Base-by-base conservation (phyloP, 2,888 invertebrate species). In the Escarpia spicata region DNA sequence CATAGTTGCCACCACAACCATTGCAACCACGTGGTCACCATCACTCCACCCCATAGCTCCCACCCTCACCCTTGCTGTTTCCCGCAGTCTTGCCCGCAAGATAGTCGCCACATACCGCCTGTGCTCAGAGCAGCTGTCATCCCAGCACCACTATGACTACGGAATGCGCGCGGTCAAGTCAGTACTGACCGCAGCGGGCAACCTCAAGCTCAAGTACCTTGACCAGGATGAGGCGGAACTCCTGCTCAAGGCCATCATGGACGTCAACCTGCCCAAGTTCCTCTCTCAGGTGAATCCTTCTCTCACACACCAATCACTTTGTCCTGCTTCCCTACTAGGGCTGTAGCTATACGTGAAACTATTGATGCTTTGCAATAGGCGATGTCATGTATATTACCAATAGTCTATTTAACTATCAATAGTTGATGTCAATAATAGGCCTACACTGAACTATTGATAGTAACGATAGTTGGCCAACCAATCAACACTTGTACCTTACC, bases 161-260 rank as follows among this genome's bases (percentile, higher is more conserved):
- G 96, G 98, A 92, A 96, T 96, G 96, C 94, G 96, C 93, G 96
- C 96, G 26, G 96, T 96, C 45, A 96, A 96, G 95, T 96, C 96
- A 91, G 96, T 96, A 91, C 95, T 96, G 91, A 96, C 96, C 0
- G 96, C 96, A 9, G 96, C 96, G 10, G 96, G 96, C 26, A 96
- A 96, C 94, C 95, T 96, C 31, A 96, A 96, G 93, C 95, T 96
- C 52, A 96, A 96, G 94, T 95, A 95, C 93, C 96, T 95, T 8
- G 95, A 96, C 12, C 94, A 96, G 92, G 95, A 96, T 91, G 96
- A 96, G 93, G 95, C 96, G 44, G 96, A 96, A 0, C 94, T 96
- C 43, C 95, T 96, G 6, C 95, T 96, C 75, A 96, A 96, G 93
- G 96, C 96, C 94, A 96, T 96, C 94, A 96, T 96, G 95, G 96